Conservation (phyloP, 1,140 invertebrate genomes). For the Apocrypta bakeri region DNA sequence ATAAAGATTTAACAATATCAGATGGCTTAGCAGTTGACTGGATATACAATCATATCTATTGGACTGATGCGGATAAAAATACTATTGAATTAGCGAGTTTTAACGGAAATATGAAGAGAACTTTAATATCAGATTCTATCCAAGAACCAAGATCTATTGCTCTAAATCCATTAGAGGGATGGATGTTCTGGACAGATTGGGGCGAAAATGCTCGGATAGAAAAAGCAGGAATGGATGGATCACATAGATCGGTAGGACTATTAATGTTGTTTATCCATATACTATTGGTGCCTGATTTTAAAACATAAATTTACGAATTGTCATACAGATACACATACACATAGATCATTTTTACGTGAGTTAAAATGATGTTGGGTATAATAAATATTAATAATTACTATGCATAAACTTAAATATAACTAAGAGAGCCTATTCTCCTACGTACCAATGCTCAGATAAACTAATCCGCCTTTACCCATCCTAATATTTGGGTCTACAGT, state of each 20-base stretch:
- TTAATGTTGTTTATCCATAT: too few relatives aligned
- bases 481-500: too few relatives aligned
- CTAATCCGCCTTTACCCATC: too few relatives aligned
- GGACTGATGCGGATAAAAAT: conserved; percentile 94
- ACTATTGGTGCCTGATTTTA: too few relatives aligned
- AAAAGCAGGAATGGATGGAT: conserved; percentile 95
- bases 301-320: too few relatives aligned
- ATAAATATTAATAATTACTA: too few relatives aligned
- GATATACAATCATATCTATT: conserved; percentile 97
- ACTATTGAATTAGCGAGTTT: conserved; percentile 92
- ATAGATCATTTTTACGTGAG: too few relatives aligned
- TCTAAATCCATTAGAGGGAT: conserved; percentile 95
- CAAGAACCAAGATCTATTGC: conserved; percentile 97
- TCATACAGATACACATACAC: too few relatives aligned
- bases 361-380: too few relatives aligned
- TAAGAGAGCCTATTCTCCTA: too few relatives aligned
- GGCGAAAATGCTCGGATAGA: conserved; percentile 94
- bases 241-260: conserved; percentile 78
- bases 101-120: conserved; percentile 91
- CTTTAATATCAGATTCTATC: conserved; percentile 86
- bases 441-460: too few relatives aligned
- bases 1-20: conserved; percentile 88
- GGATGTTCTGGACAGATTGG: conserved; percentile 99
- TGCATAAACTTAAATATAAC: too few relatives aligned
- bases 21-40: conserved; percentile 97